Percentiles rank a stretch among this genome's conserved stretches.
These are phyloP conservation scores for Scarus forsteni DNA, from an alignment of 2,797 vertebrate species.

Conservation along the genomic window DNA sequence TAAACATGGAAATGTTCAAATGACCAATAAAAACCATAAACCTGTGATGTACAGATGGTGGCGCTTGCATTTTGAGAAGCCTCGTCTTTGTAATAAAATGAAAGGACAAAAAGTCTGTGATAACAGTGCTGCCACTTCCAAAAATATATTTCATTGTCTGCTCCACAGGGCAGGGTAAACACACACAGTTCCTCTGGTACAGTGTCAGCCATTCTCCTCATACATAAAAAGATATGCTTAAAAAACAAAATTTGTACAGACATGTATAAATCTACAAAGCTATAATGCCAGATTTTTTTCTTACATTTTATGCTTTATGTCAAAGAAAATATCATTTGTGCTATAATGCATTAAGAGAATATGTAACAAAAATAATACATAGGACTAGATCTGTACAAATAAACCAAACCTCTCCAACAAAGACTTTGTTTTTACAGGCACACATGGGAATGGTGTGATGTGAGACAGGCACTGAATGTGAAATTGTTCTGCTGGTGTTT, in stretches of 20 bases:
- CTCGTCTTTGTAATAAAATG: slow-evolving; percentile 69
- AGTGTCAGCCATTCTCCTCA: slow-evolving; percentile 86
- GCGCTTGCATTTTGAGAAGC: slow-evolving; percentile 69
- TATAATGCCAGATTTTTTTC: slow-evolving; percentile 73
- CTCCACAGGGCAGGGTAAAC: slow-evolving; percentile 89
- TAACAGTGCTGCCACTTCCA: slow-evolving; percentile 83
- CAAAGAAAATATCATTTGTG: slow-evolving; percentile 80
- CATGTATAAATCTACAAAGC: slow-evolving; percentile 84
- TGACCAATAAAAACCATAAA: slow-evolving; percentile 56
- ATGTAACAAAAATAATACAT: slow-evolving; percentile 85
- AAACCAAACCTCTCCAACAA: slow-evolving; percentile 78
- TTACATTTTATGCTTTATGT: slow-evolving; percentile 75
- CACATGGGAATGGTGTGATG: slow-evolving; percentile 63
- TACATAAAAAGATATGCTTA: slow-evolving; percentile 81
- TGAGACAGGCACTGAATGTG: slow-evolving; percentile 39
- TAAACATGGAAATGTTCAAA: slow-evolving; percentile 56
- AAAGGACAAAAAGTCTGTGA: slow-evolving; percentile 71
- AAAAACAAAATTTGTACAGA: slow-evolving; percentile 81
- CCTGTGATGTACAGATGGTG: slow-evolving; percentile 60
- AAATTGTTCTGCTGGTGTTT: slow-evolving; percentile 20
- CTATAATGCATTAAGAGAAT: slow-evolving; percentile 82
- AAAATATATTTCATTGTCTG: slow-evolving; percentile 86
- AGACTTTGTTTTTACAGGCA: slow-evolving; percentile 71
- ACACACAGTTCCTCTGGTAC: slow-evolving; percentile 87
- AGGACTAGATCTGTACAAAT: slow-evolving; percentile 87